phyloP scores from a whole-genome alignment of 2,888 invertebrate genomes.

The Zygothrica quintamaculata region DNA sequence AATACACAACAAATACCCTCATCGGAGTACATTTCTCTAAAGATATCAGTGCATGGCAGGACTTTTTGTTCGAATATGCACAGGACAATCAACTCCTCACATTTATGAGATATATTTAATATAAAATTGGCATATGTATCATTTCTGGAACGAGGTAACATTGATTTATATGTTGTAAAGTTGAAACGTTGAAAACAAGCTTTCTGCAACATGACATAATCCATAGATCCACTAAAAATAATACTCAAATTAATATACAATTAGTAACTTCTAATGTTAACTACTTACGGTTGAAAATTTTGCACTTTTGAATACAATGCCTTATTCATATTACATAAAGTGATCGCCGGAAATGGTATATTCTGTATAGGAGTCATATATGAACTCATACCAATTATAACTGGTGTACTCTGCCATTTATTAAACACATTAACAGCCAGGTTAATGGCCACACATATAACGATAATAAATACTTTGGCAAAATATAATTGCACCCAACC shows the following conservation, averaged over 20 bases:
- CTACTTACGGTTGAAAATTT: slow-evolving; percentile 56
- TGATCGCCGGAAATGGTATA: slow-evolving; percentile 93
- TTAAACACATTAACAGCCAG: slow-evolving; percentile 87
- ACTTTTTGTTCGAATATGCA: slow-evolving; percentile 88
- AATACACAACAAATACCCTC: slow-evolving; percentile 94
- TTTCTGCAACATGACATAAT: slow-evolving; percentile 82
- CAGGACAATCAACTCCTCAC: slow-evolving; percentile 88
- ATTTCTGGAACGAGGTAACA: slow-evolving; percentile 33
- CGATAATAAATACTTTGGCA: slow-evolving; percentile 88
- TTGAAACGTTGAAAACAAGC: slow-evolving; percentile 64
- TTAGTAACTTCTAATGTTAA: neutral
- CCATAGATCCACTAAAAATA: slow-evolving; percentile 87
- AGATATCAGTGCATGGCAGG: slow-evolving; percentile 88
- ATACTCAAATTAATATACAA: too few species aligned
- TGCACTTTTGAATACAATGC: slow-evolving; percentile 86
- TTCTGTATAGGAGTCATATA: slow-evolving; percentile 87
- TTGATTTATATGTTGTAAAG: slow-evolving; percentile 49
- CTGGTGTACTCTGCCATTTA: slow-evolving; percentile 90
- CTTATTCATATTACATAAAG: slow-evolving; percentile 93
- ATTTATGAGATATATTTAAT: slow-evolving; percentile 87
- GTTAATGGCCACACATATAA: slow-evolving; percentile 86
- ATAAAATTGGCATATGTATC: slow-evolving; percentile 73
- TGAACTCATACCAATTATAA: slow-evolving; percentile 91
- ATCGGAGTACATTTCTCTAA: slow-evolving; percentile 91
- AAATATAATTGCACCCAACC: slow-evolving; percentile 86